These are phyloP conservation scores for Cynopterus sphinx DNA, from an alignment of 2,797 vertebrate species.

Conservation along the genomic window DNA sequence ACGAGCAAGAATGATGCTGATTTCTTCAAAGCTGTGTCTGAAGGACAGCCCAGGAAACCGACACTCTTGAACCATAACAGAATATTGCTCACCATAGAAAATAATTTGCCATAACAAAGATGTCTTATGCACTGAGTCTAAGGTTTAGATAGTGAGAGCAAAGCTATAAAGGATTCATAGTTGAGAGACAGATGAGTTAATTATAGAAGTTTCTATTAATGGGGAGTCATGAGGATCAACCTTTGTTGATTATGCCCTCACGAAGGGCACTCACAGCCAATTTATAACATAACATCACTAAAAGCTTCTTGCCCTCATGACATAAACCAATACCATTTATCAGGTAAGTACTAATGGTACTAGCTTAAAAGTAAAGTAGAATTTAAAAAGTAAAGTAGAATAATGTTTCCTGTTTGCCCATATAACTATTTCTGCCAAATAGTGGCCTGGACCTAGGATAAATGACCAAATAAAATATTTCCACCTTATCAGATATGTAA, in stretches of 20 bases:
- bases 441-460: neutral
- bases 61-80: neutral
- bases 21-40: neutral
- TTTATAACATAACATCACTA: neutral
- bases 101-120: neutral
- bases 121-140: neutral
- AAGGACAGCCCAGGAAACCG: neutral
- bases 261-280: neutral
- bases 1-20: neutral
- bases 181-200: neutral
- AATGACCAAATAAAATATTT: constrained; percentile 25
- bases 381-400: neutral
- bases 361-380: too few relatives aligned
- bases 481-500: neutral
- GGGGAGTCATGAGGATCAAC: neutral
- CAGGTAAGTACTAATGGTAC: neutral
- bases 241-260: neutral
- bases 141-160: neutral
- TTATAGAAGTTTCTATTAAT: neutral
- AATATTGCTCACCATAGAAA: neutral
- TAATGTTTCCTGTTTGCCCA: neutral
- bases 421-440: neutral
- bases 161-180: neutral
- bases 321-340: neutral
- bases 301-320: neutral